These are phyloP conservation scores for Bactericera cockerelli DNA, from an alignment of 1,140 invertebrate genomes.

Conservation along the genomic window DNA sequence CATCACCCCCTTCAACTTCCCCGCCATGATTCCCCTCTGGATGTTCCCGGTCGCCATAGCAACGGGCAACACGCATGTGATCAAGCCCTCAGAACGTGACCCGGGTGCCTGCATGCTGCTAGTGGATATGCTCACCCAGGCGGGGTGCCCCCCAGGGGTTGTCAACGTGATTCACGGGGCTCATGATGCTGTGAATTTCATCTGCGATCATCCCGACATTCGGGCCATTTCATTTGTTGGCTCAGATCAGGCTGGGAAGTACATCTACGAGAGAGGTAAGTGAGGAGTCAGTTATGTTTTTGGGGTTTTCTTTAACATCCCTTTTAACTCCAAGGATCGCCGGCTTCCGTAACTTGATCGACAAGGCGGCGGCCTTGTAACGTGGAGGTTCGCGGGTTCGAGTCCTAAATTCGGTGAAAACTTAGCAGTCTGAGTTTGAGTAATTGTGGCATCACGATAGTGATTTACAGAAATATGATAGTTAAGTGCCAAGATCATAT, in stretches of 20 bases:
- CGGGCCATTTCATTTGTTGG: slow-evolving; percentile 97
- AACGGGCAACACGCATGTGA: slow-evolving; percentile 64
- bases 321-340: slow-evolving; percentile 93
- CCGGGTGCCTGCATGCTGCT: slow-evolving; percentile 92
- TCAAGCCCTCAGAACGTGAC: slow-evolving; percentile 92
- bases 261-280: slow-evolving; percentile 79
- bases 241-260: slow-evolving; percentile 73
- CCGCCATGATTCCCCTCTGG: slow-evolving; percentile 99
- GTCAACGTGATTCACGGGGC: slow-evolving; percentile 94
- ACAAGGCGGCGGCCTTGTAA: too few relatives aligned
- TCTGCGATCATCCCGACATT: slow-evolving; percentile 92
- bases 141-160: slow-evolving; percentile 84
- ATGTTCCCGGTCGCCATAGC: slow-evolving; percentile 91
- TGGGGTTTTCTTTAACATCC: background rate
- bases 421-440: too few relatives aligned
- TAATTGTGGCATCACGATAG: too few relatives aligned
- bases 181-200: slow-evolving; percentile 88
- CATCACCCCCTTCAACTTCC: slow-evolving; percentile 91
- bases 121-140: slow-evolving; percentile 73
- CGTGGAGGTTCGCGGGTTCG: slow-evolving; percentile 94
- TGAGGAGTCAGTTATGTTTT: slow-evolving; percentile 34
- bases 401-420: too few relatives aligned
- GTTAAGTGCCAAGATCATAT: too few relatives aligned
- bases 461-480: too few relatives aligned
- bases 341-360: too few relatives aligned